Evolutionary conservation across 2,113 vertebrate species (phyloP).

Genomic region (Corydoras sp.): DNA sequence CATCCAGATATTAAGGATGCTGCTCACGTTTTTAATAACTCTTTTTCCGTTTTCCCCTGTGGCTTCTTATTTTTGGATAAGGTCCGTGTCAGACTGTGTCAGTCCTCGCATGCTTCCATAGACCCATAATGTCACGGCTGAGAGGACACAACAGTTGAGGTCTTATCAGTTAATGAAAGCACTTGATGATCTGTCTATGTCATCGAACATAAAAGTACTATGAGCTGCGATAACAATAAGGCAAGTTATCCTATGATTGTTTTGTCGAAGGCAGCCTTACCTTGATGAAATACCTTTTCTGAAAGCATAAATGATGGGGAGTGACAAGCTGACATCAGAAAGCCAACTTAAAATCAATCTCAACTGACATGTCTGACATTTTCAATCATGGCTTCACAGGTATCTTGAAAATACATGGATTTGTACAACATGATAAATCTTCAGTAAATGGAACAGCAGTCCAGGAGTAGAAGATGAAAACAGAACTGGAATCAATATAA

Average conservation of each 20-base stretch:
- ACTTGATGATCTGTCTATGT: constrained; percentile 2
- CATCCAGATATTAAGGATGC: not conserved
- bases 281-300: not conserved
- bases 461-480: not conserved
- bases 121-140: constrained; percentile 3
- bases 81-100: constrained; percentile 7
- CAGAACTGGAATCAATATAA: not conserved
- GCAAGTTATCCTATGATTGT: constrained; percentile 6
- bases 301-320: not conserved
- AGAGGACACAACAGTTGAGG: constrained; percentile 10
- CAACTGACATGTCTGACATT: not conserved
- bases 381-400: not conserved
- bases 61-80: constrained; percentile 1
- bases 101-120: constrained; percentile 5
- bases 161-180: constrained; percentile 10
- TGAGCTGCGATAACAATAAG: constrained; percentile 12
- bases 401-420: not conserved
- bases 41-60: not conserved
- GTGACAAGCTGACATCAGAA: constrained; percentile 8
- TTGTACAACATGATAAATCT: not conserved
- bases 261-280: not conserved
- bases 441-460: not conserved
- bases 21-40: not conserved
- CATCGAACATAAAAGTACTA: constrained; percentile 12
- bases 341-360: not conserved